Evolutionary conservation across 2,797 vertebrate species (phyloP), one percentile per base, ranked within the genome.

Genomic region (Gallinago nigripennis): DNA sequence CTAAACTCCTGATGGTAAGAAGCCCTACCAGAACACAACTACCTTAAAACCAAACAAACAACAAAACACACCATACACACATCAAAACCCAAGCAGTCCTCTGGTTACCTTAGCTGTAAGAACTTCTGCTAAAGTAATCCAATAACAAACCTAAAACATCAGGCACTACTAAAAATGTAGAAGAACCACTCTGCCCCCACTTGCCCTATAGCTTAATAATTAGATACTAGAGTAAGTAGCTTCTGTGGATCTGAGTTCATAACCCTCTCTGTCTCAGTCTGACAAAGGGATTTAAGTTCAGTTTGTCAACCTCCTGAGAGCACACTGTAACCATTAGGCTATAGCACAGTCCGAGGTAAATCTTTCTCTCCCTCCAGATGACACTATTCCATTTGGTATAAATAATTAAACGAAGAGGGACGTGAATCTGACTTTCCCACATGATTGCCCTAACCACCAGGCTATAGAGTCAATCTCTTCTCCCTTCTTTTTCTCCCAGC

Each of bases 351-450:
- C 63, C 41, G 1, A 90, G 39, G 88, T 82, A 95, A 95, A 95
- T 88, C 83, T 86, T 92, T 70, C 66, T 37, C 71, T 95, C 78
- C 50, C 78, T 90, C 60, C 90, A 93, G 81, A 93, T 96, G 93
- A 92, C 86, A 88, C 70, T 77, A 73, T 92, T 95, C 92, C 88
- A 95, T 95, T 97, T 94, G 45, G 78, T 77, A 95, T 96, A 93
- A 97, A 97, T 97, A 96, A 97, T 97, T 97, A 84, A 97, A 76
- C 56, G 64, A 88, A 95, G 19, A 71, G 90, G 60, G 64, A 93
- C 48, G 8, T 66, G 80, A 93, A 88, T 93, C 90, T 95, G 78
- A 77, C 48, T 97, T 95, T 80, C 81, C 57, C 70, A 92, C 81
- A 93, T 90, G 93, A 96, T 70, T 92, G 48, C 90, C 57, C 78